These are phyloP conservation scores for Tapirus indicus DNA, from an alignment of 2,797 vertebrate genomes.

Conservation along the genomic window DNA sequence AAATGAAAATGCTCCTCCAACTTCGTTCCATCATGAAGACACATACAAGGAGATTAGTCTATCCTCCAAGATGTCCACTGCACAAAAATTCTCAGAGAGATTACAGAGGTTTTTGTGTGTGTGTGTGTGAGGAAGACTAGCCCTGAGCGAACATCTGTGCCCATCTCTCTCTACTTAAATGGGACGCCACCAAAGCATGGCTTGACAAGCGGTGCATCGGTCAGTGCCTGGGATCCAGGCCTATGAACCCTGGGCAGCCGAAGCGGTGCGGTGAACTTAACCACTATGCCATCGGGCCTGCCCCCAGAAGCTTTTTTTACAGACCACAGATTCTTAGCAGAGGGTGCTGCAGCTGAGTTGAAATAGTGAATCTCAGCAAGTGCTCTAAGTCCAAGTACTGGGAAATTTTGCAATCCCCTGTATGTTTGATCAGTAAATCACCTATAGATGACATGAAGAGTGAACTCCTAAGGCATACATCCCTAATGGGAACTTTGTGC, in stretches of 20 bases:
- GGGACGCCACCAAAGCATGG: no score
- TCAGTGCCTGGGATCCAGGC: no score
- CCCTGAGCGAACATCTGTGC: no score
- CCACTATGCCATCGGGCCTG: no score
- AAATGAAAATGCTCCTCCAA: constrained; percentile 13
- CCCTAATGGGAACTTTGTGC: not conserved
- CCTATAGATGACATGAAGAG: not conserved
- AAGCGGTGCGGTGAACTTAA: no score
- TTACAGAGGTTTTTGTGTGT: not conserved
- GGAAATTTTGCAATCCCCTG: not conserved
- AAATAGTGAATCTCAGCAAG: constrained; percentile 6
- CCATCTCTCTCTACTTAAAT: no score
- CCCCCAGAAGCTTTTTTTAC: not conserved
- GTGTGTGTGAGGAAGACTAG: no score
- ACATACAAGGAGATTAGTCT: not conserved
- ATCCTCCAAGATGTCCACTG: not conserved
- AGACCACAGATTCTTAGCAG: not conserved
- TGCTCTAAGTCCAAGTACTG: not conserved
- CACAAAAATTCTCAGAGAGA: not conserved
- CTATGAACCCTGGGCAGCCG: no score
- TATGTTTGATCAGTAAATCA: not conserved
- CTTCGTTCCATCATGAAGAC: not conserved
- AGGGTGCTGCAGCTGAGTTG: not conserved
- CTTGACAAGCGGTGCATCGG: no score
- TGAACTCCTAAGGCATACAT: not conserved